Conservation (phyloP, 1,140 invertebrate genomes). For the Heterodera carotae region DNA sequence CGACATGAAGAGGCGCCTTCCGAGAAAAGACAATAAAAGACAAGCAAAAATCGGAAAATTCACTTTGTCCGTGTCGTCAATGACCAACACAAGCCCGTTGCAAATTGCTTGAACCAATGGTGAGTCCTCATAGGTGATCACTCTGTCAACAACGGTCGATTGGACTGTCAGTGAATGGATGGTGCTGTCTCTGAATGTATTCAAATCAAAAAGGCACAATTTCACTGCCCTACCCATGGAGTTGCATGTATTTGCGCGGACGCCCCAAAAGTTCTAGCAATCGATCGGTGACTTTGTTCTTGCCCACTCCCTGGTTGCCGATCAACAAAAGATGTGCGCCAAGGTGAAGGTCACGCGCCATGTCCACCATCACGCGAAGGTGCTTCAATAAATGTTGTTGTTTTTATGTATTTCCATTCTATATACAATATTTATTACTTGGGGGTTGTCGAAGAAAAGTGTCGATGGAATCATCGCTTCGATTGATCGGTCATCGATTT, state of each 20-base stretch:
- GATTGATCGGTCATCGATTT: constrained; percentile 54
- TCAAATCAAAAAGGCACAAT: neutral
- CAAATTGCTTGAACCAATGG: constrained; percentile 87
- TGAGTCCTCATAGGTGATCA: constrained; percentile 89
- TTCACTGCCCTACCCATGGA: constrained; percentile 73
- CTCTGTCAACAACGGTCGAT: constrained; percentile 82
- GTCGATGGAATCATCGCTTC: constrained; percentile 87
- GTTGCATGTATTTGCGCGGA: constrained; percentile 90
- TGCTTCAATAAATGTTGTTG: constrained; percentile 74
- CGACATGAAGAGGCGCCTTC: constrained; percentile 86
- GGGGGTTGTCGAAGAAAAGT: constrained; percentile 88
- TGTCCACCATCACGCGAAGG: constrained; percentile 78
- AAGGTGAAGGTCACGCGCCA: constrained; percentile 85
- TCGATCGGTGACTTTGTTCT: constrained; percentile 88
- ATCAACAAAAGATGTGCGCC: constrained; percentile 89
- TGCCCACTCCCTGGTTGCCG: constrained; percentile 92
- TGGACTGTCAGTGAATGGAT: constrained; percentile 91
- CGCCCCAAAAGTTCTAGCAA: constrained; percentile 83
- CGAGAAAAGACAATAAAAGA: constrained; percentile 76
- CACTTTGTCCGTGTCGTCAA: constrained; percentile 90
- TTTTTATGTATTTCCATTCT: too few species aligned
- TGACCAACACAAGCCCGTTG: constrained; percentile 82
- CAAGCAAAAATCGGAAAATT: constrained; percentile 70
- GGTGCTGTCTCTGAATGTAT: constrained; percentile 79
- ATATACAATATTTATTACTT: constrained; percentile 69